Percentiles rank a stretch among this genome's conserved stretches.
These are phyloP conservation scores for Cercopithecus mona DNA, from an alignment of 2,113 vertebrate genomes.

Conservation along the genomic window DNA sequence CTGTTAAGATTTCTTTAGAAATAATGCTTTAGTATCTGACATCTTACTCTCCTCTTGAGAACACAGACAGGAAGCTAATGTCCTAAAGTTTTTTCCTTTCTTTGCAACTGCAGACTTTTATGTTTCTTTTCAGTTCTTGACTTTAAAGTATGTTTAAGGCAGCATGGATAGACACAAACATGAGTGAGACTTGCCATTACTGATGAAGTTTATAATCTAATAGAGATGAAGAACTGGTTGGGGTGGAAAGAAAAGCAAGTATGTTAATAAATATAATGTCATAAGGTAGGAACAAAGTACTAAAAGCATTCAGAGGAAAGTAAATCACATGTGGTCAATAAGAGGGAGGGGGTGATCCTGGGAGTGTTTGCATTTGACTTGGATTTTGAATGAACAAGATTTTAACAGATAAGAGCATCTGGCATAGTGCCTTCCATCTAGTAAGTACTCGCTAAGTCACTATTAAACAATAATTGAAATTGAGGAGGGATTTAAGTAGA, in stretches of 20 bases:
- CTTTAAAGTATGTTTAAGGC: neutral
- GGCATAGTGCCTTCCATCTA: neutral
- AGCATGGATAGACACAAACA: neutral
- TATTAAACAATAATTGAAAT: neutral
- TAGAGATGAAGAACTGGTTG: neutral
- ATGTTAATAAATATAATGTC: neutral
- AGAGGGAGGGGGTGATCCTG: neutral
- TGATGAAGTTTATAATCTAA: neutral
- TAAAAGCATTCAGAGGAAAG: neutral
- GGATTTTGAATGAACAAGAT: slow-evolving; percentile 17
- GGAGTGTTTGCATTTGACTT: neutral
- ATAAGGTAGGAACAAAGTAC: neutral
- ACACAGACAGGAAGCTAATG: neutral
- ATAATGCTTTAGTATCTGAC: neutral
- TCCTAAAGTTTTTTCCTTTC: neutral
- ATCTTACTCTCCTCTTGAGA: neutral
- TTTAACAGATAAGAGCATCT: neutral
- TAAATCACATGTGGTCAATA: neutral
- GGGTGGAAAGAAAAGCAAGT: neutral
- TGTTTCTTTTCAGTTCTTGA: neutral
- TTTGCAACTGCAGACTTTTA: neutral
- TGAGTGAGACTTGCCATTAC: slow-evolving; percentile 50
- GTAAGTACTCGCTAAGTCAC: neutral
- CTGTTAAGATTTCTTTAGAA: neutral
- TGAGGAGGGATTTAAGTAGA: neutral